Percentiles rank a stretch among this genome's conserved stretches.
Conservation (phyloP, 2,797 vertebrate species). For the Leptodactylus fallax region DNA sequence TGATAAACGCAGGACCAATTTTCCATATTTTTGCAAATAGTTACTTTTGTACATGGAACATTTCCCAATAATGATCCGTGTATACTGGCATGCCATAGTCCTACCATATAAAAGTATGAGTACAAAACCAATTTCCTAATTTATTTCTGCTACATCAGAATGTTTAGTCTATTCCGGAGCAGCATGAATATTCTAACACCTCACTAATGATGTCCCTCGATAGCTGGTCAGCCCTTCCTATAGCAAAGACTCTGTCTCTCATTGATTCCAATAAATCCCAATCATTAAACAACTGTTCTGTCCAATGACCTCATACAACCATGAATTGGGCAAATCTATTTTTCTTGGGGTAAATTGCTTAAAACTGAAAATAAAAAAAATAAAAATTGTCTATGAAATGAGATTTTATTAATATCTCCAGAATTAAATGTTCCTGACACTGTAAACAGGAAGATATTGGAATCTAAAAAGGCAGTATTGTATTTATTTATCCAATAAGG, state of each 20-base stretch:
- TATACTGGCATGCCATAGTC: neutral
- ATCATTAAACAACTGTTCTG: neutral
- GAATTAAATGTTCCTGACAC: neutral
- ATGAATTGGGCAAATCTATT: neutral
- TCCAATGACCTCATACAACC: neutral
- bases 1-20: neutral
- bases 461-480: neutral
- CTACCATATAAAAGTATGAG: neutral
- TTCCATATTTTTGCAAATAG: neutral
- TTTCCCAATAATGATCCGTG: conserved; percentile 4
- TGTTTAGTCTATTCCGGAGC: neutral
- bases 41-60: neutral
- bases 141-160: neutral
- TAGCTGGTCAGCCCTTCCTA: neutral
- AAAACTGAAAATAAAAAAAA: too few relatives aligned
- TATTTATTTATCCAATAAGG: neutral
- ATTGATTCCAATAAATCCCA: neutral
- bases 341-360: neutral
- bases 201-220: conserved; percentile 36
- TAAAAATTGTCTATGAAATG: too few relatives aligned
- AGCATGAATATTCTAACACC: conserved; percentile 1
- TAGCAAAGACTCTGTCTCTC: neutral
- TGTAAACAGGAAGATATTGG: neutral
- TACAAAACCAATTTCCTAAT: neutral
- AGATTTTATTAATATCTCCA: neutral